phyloP scores from a whole-genome alignment of 2,888 invertebrate genomes.

The Altica lythri region DNA sequence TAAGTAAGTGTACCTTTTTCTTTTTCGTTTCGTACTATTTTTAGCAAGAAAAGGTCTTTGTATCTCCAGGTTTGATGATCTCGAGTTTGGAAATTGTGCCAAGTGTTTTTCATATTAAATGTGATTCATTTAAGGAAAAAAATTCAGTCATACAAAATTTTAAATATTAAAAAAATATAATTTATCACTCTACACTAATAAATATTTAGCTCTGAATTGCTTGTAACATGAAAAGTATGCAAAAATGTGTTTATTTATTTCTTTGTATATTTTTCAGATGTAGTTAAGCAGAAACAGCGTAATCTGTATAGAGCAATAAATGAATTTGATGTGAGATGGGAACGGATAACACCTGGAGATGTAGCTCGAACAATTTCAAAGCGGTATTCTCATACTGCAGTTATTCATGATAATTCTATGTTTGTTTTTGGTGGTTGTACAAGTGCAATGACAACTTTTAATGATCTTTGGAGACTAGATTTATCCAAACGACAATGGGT shows the following conservation, averaged over 20 bases:
- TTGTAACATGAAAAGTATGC: too few species aligned
- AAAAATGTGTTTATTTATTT: too few species aligned
- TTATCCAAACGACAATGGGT: conserved; percentile 85
- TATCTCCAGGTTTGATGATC: conserved; percentile 19
- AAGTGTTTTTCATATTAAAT: conserved; percentile 13
- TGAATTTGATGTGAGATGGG: conserved; percentile 79
- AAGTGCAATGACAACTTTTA: conserved; percentile 91
- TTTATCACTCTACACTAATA: not conserved
- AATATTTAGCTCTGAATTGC: too few species aligned
- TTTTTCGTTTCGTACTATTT: conserved; percentile 37
- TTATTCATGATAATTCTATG: conserved; percentile 82
- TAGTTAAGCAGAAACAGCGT: conserved; percentile 72
- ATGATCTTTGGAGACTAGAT: conserved; percentile 95
- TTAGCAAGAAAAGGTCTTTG: conserved; percentile 29
- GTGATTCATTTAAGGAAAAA: conserved; percentile 21
- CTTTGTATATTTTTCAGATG: too few species aligned
- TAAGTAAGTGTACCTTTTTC: conserved; percentile 68
- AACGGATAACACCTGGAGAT: conserved; percentile 63
- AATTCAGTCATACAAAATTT: too few species aligned
- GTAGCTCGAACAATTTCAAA: conserved; percentile 81
- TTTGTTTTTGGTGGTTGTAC: conserved; percentile 97
- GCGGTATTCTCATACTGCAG: conserved; percentile 90
- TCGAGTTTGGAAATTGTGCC: conserved; percentile 19
- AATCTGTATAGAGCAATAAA: conserved; percentile 78
- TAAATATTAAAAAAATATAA: too few species aligned